Evolutionary conservation across 2,888 invertebrate genomes (phyloP).

Genomic region (Ramazzottius varieornatus): DNA sequence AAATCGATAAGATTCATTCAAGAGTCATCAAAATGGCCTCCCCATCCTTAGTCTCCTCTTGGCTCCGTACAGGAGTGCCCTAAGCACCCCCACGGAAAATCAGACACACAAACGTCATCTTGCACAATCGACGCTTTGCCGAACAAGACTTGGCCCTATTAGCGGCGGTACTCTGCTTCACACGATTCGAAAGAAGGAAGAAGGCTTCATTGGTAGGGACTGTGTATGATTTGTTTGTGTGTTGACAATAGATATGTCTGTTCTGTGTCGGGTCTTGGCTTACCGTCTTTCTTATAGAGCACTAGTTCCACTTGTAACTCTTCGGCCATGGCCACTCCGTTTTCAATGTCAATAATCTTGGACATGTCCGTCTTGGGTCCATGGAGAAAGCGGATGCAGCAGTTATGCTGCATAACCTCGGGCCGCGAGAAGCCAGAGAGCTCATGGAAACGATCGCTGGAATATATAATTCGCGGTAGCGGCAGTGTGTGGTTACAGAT

Average conservation of each 20-base stretch:
- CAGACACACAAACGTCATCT: neutral
- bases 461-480: constrained; percentile 1
- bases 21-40: neutral
- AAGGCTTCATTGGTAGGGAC: too few species aligned
- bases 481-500: neutral
- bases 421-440: neutral
- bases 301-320: neutral
- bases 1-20: neutral
- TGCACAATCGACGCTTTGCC: too few species aligned
- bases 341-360: neutral
- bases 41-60: neutral
- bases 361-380: neutral
- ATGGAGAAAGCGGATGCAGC: neutral
- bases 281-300: constrained; percentile 1
- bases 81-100: neutral
- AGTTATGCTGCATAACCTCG: constrained; percentile 2
- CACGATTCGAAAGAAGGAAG: too few species aligned
- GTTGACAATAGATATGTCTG: too few species aligned
- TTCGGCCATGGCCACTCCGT: neutral
- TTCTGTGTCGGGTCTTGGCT: neutral
- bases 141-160: too few species aligned
- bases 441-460: neutral
- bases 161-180: too few species aligned
- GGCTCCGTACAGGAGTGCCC: too few species aligned
- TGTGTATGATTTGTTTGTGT: too few species aligned